Percentiles rank a stretch among this genome's conserved stretches.
Conservation (phyloP, 2,797 vertebrate genomes). For the Threskiornis aethiopicus region DNA sequence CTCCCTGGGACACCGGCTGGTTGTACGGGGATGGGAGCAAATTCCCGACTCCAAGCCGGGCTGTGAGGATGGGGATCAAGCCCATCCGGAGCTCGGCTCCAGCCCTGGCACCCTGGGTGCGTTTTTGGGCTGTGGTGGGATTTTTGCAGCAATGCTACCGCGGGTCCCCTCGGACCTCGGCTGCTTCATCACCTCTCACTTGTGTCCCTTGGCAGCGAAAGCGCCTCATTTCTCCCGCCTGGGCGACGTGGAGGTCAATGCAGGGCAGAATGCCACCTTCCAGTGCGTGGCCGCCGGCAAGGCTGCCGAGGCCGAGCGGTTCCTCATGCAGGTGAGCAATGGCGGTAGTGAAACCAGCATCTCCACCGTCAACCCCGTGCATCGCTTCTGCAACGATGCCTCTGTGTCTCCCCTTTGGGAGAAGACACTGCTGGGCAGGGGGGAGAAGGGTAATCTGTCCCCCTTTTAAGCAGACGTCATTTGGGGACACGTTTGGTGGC, state of each 20-base stretch:
- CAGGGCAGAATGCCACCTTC: constrained; percentile 94
- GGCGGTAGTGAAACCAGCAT: neutral
- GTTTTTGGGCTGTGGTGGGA: neutral
- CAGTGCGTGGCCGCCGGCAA: constrained; percentile 92
- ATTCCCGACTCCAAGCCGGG: neutral
- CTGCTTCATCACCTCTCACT: neutral
- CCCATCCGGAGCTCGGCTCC: accelerated
- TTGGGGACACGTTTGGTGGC: accelerated
- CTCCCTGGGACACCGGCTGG: neutral
- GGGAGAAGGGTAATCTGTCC: accelerated
- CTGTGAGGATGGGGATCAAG: neutral
- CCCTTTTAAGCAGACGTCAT: accelerated
- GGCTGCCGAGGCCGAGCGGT: constrained; percentile 86
- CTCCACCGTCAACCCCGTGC: accelerated
- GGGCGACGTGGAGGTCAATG: constrained; percentile 95
- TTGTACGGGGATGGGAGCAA: neutral
- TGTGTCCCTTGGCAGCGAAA: constrained; percentile 81
- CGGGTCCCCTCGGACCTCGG: neutral
- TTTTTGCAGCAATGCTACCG: neutral
- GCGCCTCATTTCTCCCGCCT: constrained; percentile 95
- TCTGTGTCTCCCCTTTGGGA: neutral
- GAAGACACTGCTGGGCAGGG: accelerated
- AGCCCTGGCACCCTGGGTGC: neutral
- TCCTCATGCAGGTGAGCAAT: constrained; percentile 90
- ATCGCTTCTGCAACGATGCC: accelerated